These are phyloP conservation scores for Pachymerium ferrugineum DNA, from an alignment of 2,888 invertebrate species.

Conservation along the genomic window DNA sequence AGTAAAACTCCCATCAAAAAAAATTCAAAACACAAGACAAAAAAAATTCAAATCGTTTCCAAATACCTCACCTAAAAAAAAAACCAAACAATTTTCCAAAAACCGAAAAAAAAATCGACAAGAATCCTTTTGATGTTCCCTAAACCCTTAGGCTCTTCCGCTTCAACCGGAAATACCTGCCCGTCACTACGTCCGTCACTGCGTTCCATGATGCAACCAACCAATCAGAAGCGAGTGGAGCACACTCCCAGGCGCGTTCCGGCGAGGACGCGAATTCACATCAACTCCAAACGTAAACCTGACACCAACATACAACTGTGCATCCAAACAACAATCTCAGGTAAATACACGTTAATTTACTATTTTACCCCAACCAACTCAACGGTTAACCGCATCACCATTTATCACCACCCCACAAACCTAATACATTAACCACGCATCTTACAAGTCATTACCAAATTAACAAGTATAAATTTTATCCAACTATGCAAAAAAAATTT, in stretches of 20 bases:
- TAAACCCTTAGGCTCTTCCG: not conserved
- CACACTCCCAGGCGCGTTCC: constrained; percentile 15
- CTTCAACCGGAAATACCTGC: constrained; percentile 23
- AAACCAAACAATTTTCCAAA: not conserved
- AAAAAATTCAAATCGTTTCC: not conserved
- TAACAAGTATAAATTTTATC: too few relatives aligned
- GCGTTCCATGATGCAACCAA: not conserved
- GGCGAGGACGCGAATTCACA: not conserved
- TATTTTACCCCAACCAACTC: not conserved
- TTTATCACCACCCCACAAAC: not conserved
- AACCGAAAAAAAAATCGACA: constrained; percentile 8
- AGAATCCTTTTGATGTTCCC: not conserved
- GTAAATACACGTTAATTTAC: not conserved
- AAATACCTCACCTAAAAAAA: not conserved
- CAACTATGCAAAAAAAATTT: too few relatives aligned
- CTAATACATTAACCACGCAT: too few relatives aligned
- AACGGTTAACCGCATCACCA: too few relatives aligned
- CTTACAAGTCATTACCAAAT: too few relatives aligned
- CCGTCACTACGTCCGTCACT: constrained; percentile 8
- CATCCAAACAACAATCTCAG: not conserved
- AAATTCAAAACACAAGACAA: too few relatives aligned
- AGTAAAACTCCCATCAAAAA: too few relatives aligned
- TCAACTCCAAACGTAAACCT: not conserved
- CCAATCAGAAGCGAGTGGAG: not conserved
- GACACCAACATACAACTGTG: not conserved